Conservation (phyloP, 2,888 invertebrate species). For the Platycnemis pennipes region DNA sequence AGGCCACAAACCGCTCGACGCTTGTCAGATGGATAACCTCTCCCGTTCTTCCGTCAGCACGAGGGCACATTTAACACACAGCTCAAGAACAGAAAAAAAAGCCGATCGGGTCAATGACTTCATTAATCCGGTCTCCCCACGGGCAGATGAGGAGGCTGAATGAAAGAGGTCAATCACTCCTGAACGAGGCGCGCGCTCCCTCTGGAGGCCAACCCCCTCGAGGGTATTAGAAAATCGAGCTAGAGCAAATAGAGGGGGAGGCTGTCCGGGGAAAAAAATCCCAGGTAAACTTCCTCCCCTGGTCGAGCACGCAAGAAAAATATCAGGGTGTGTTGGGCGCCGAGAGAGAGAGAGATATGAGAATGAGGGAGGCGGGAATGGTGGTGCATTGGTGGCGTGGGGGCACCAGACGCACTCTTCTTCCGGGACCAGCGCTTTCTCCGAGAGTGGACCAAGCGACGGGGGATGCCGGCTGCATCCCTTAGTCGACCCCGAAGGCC, state of each 20-base stretch:
- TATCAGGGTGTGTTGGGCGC: not conserved
- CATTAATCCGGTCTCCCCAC: conserved; percentile 20
- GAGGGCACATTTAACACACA: not conserved
- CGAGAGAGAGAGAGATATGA: not conserved
- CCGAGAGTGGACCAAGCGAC: not conserved
- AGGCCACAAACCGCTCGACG: not conserved
- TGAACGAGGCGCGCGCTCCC: not conserved
- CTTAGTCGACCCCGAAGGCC: not conserved
- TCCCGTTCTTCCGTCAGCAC: not conserved
- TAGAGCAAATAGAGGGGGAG: not conserved
- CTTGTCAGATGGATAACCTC: not conserved
- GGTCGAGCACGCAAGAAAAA: not conserved
- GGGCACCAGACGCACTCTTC: no score
- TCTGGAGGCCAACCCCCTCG: not conserved
- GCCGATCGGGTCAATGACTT: not conserved
- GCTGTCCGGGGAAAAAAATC: not conserved
- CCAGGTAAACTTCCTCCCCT: conserved; percentile 16
- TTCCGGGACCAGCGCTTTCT: not conserved
- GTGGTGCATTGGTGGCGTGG: not conserved
- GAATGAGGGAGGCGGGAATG: not conserved
- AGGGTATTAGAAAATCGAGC: conserved; percentile 18
- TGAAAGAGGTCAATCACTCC: not conserved
- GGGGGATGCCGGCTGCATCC: conserved; percentile 52
- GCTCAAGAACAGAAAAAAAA: not conserved
- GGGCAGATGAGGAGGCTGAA: not conserved